Conservation (phyloP, 2,113 vertebrate genomes). For the Morphnarchus princeps region DNA sequence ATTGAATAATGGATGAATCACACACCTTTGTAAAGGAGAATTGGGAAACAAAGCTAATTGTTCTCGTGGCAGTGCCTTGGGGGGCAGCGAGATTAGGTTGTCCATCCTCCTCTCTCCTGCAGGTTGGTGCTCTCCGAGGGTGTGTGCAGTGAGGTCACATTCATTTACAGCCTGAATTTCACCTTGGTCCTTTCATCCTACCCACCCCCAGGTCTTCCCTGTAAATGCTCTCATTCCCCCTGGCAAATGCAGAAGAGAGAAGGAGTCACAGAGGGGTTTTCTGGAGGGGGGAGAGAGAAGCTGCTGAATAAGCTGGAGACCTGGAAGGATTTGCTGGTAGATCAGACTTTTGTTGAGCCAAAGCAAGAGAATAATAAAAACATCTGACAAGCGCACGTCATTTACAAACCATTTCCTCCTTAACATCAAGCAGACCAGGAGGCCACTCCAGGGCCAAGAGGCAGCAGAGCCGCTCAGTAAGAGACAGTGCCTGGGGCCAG, state of each 20-base stretch:
- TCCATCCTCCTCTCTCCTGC: neutral
- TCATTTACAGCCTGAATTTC: conserved; percentile 3
- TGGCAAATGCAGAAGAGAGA: neutral
- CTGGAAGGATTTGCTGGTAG: conserved; percentile 41
- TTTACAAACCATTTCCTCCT: conserved; percentile 63
- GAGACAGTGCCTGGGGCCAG: neutral
- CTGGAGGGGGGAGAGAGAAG: neutral
- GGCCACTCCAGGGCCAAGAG: neutral
- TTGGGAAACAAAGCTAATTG: neutral
- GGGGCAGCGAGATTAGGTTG: neutral
- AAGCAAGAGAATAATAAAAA: conserved; percentile 61
- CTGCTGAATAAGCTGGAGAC: conserved; percentile 52
- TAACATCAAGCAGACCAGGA: neutral
- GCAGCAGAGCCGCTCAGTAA: neutral
- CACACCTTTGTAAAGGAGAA: neutral
- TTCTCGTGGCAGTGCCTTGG: neutral
- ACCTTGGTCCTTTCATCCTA: neutral
- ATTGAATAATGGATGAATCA: conserved; percentile 25
- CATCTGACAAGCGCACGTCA: conserved; percentile 55
- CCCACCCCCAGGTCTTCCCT: neutral
- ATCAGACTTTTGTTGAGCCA: conserved; percentile 42
- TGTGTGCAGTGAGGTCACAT: neutral
- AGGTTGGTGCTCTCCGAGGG: neutral
- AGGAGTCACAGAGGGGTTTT: neutral
- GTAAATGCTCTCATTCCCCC: neutral